Evolutionary conservation across 35 echinoderm and acorn worm species (phyloP), one percentile per base, ranked within the genome.

Genomic region (Apostichopus japonicus): DNA sequence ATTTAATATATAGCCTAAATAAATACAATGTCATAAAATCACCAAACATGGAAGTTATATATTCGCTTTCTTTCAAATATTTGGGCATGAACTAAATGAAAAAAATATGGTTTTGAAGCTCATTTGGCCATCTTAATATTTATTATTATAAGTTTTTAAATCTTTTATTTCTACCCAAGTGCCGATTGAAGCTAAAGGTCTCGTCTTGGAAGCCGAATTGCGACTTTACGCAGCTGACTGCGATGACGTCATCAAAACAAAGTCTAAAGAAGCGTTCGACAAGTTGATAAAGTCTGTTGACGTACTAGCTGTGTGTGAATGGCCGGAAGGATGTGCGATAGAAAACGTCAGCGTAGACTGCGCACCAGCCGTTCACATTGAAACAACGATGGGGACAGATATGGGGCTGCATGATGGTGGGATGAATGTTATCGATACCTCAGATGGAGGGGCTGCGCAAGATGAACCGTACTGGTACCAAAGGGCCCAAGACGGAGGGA

Each of bases 121-220:
- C 33, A 44, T 44, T 4, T 44, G 33, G 2, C 33, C 33, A 44
- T 44, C 33, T 44, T 44, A 44, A 44, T 44, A 0, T 44, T 44
- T 44, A 44, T 44, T 44, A 44, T 44, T 44, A 44, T 44, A 0
- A 25, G 13, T 21, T 21, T 78, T 24, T 78, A 11, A 7, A 7
- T 10, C 5, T 13, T 13, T 61, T 61, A 10, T 54, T 55, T 84
- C 81, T 58, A 57, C 5, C 6, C 17, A 84, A 44, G 81, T 84
- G 54, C 81, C 81, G 24, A 84, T 84, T 59, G 81, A 84, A 57
- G 81, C 81, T 19, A 58, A 4, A 21, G 81, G 81, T n/a, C 81
- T 84, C 0, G 54, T 22, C 11, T n/a, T 84, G 54, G 14, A 56
- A 57, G 81, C 81, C 19, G 13, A 59, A 13, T 7, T 75, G 17